phyloP scores from a whole-genome alignment of 2,888 invertebrate genomes.

The Tetanocera ferruginea region DNA sequence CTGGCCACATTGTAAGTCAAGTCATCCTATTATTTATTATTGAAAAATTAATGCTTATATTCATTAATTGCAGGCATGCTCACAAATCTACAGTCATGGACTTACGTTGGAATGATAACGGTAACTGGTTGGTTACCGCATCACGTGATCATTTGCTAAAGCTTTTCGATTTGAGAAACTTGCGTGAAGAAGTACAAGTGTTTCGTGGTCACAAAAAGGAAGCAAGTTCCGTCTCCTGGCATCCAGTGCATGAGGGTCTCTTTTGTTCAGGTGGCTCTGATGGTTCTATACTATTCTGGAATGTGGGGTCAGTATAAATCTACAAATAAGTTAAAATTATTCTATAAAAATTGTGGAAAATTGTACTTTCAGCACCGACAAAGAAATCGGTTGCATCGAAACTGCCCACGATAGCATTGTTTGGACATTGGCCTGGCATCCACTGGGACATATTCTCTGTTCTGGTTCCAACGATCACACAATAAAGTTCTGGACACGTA shows the following conservation, averaged over 20 bases:
- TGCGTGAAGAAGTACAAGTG: constrained; percentile 95
- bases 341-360: not conserved
- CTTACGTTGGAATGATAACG: constrained; percentile 98
- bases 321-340: not conserved
- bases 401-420: constrained; percentile 99
- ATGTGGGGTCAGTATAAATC: constrained; percentile 82
- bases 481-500: constrained; percentile 99
- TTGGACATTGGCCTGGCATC: constrained; percentile 99
- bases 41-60: no score
- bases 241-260: constrained; percentile 96
- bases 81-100: constrained; percentile 99
- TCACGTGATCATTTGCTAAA: constrained; percentile 97
- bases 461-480: constrained; percentile 99
- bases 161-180: constrained; percentile 96
- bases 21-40: not conserved
- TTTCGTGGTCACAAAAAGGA: constrained; percentile 99
- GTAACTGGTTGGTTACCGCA: constrained; percentile 99
- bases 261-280: constrained; percentile 99
- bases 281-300: constrained; percentile 98
- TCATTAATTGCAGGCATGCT: constrained; percentile 80
- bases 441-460: constrained; percentile 97
- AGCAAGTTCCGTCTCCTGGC: constrained; percentile 97
- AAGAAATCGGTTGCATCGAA: constrained; percentile 98
- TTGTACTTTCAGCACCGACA: constrained; percentile 80
- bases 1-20: constrained; percentile 89